Percentiles rank a stretch among this genome's conserved stretches.
Evolutionary conservation across 2,888 invertebrate species (phyloP).

Genomic region (Drosophila testacea): DNA sequence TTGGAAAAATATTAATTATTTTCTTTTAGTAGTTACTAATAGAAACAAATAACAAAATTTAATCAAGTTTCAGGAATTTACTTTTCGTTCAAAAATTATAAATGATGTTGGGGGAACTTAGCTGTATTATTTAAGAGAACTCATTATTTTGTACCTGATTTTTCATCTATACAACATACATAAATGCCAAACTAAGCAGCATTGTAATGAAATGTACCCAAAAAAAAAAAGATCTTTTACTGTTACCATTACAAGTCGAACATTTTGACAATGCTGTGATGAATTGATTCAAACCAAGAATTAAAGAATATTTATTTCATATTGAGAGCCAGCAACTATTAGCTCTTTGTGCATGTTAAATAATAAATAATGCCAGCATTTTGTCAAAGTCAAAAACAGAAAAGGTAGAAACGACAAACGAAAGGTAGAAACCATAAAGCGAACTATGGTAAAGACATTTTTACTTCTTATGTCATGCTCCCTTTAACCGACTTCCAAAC

Average conservation of each 20-base stretch:
- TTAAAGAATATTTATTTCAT: not conserved
- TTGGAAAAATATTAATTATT: no score
- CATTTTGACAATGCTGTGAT: slow-evolving; percentile 26
- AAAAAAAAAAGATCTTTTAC: not conserved
- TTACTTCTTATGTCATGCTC: slow-evolving; percentile 31
- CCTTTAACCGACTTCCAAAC: slow-evolving; percentile 1
- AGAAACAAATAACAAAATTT: no score
- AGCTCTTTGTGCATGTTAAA: slow-evolving; percentile 42
- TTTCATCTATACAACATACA: not conserved
- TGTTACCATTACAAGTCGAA: not conserved
- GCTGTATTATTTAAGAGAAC: not conserved
- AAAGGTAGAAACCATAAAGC: slow-evolving; percentile 1
- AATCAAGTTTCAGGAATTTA: not conserved
- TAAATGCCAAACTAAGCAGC: not conserved
- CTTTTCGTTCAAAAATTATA: not conserved
- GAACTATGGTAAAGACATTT: slow-evolving; percentile 26
- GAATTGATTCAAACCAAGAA: not conserved
- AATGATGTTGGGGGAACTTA: not conserved
- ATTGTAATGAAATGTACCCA: not conserved
- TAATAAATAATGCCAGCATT: slow-evolving; percentile 56
- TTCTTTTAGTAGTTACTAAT: no score
- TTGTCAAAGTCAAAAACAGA: slow-evolving; percentile 70
- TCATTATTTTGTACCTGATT: not conserved
- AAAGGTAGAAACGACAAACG: slow-evolving; percentile 33
- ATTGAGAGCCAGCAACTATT: slow-evolving; percentile 20